phyloP scores from a whole-genome alignment of 1,140 invertebrate species.

The Sesamia nonagrioides region DNA sequence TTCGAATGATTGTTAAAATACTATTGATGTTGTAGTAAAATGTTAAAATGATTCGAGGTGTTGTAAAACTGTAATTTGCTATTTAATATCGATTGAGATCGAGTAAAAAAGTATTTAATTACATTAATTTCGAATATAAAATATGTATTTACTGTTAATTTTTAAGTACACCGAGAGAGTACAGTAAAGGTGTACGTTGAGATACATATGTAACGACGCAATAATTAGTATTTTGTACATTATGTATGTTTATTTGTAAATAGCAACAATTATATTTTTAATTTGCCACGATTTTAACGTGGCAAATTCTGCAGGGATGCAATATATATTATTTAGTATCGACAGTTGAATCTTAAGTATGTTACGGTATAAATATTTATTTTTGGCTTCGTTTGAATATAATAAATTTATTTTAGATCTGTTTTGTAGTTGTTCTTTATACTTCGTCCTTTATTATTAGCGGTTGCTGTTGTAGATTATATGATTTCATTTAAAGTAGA shows the following conservation, averaged over 20 bases:
- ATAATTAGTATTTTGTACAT: conserved; percentile 74
- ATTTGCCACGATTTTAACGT: conserved; percentile 4
- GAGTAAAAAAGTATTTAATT: conserved; percentile 29
- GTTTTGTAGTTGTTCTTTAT: conserved; percentile 63
- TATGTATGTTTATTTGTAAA: conserved; percentile 78
- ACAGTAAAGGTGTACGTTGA: conserved; percentile 2
- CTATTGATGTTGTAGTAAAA: conserved; percentile 29
- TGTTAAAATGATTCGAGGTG: conserved; percentile 29
- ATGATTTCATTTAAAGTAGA: neutral
- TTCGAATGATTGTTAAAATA: no score
- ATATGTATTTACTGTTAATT: conserved; percentile 44
- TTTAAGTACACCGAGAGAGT: conserved; percentile 18
- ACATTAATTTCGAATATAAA: conserved; percentile 23
- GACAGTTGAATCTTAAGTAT: conserved; percentile 23
- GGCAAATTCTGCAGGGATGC: conserved; percentile 57
- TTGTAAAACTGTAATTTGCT: conserved; percentile 43
- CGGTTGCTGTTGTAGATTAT: neutral
- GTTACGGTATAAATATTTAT: conserved; percentile 63
- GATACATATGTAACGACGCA: conserved; percentile 76
- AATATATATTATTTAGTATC: conserved; percentile 57
- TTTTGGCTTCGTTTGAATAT: conserved; percentile 65
- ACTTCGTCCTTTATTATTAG: neutral
- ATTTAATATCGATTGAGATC: conserved; percentile 31
- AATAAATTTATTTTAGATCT: conserved; percentile 74
- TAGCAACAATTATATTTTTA: conserved; percentile 55